Percentiles rank a stretch among this genome's conserved stretches.
phyloP scores from a whole-genome alignment of 1,140 invertebrate species.

The Tyrophagus putrescentiae region DNA sequence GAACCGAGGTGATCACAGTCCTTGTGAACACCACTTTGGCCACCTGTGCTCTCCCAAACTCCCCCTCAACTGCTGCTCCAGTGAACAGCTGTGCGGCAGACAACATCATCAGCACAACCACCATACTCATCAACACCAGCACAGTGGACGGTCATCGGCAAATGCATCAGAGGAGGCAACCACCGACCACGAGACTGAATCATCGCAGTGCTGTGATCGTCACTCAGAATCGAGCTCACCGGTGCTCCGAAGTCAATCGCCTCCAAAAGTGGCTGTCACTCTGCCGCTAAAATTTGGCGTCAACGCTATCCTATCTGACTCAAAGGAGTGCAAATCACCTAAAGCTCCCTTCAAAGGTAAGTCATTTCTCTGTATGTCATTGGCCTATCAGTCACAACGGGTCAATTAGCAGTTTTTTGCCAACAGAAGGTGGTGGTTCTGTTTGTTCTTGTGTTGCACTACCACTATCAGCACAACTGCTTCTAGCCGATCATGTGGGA shows the following conservation, averaged over 20 bases:
- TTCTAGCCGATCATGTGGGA: too few relatives aligned
- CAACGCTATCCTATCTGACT: conserved; percentile 22
- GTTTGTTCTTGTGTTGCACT: too few relatives aligned
- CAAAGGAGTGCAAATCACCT: conserved; percentile 8
- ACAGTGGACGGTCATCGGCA: conserved; percentile 3
- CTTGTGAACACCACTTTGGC: conserved; percentile 1
- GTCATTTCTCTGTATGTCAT: not conserved
- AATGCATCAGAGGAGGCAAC: not conserved
- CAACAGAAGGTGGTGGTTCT: too few relatives aligned
- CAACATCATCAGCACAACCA: too few relatives aligned
- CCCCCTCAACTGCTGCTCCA: not conserved
- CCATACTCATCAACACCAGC: too few relatives aligned
- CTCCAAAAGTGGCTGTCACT: not conserved
- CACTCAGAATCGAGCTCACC: not conserved
- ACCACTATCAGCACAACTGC: too few relatives aligned
- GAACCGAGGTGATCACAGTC: not conserved
- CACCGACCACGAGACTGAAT: conserved; percentile 11
- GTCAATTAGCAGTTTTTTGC: too few relatives aligned
- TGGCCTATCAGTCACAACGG: too few relatives aligned
- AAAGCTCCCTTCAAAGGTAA: conserved; percentile 1
- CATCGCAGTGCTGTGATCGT: conserved; percentile 4
- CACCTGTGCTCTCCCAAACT: not conserved
- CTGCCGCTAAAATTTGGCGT: conserved; percentile 24
- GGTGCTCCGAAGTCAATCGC: not conserved
- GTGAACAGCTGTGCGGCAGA: not conserved